Conservation (phyloP, 92 coral and sea anemone genomes). For the Bergia sp. region DNA sequence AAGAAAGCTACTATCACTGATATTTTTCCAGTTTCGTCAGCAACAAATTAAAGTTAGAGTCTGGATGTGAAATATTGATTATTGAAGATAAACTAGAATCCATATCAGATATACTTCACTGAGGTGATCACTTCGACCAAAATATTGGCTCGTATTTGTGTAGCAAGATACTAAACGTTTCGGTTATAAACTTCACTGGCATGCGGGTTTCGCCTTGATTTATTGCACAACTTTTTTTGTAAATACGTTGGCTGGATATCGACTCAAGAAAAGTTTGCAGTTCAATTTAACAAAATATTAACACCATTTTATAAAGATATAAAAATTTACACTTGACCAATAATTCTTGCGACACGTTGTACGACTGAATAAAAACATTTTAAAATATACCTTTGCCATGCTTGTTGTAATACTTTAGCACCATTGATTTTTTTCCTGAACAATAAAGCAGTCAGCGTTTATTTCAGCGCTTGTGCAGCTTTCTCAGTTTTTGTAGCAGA, state of each 20-base stretch:
- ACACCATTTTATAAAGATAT: neutral
- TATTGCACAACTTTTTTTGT: neutral
- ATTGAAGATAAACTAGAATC: neutral
- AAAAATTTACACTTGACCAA: constrained; percentile 2
- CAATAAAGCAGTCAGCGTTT: neutral
- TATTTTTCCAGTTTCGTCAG: neutral
- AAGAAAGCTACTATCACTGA: too few relatives aligned
- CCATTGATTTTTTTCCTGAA: neutral
- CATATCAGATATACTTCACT: neutral
- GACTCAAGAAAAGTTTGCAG: neutral
- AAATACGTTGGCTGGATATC: neutral
- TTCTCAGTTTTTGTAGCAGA: too few relatives aligned
- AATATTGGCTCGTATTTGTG: too few relatives aligned
- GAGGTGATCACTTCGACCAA: neutral
- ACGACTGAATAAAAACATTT: neutral
- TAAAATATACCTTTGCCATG: neutral
- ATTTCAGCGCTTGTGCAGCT: neutral
- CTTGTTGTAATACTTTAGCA: neutral
- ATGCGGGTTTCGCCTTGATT: neutral
- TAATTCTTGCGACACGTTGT: neutral
- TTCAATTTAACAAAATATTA: constrained; percentile 4
- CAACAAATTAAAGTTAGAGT: neutral
- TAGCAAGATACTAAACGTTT: too few relatives aligned
- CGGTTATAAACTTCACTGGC: too few relatives aligned
- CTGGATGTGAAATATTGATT: too few relatives aligned